Conservation (phyloP, 2,797 vertebrate genomes). For the Simalia tracyae region DNA sequence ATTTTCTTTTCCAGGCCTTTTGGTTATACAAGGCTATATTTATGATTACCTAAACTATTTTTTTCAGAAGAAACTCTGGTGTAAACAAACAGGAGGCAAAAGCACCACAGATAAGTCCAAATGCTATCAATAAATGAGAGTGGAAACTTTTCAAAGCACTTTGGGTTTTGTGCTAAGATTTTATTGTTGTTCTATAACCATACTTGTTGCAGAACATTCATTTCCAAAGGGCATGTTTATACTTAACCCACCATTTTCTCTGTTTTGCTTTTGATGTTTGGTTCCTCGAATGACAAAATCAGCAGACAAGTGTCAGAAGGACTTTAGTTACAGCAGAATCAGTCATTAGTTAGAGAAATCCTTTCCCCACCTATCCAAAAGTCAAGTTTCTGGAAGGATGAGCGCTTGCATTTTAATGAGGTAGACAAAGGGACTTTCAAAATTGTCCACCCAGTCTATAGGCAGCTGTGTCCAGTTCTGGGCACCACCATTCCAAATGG, state of each 20-base stretch:
- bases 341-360: too few relatives aligned
- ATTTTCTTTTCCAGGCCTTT: conserved; percentile 32
- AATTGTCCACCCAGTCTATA: too few relatives aligned
- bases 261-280: neutral
- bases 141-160: conserved; percentile 24
- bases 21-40: conserved; percentile 53
- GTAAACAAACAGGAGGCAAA: conserved; percentile 49
- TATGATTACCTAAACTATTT: conserved; percentile 62
- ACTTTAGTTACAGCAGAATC: too few relatives aligned
- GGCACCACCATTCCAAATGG: too few relatives aligned
- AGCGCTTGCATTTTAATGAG: too few relatives aligned
- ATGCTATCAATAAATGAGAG: conserved; percentile 32
- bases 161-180: neutral
- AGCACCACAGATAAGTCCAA: conserved; percentile 23
- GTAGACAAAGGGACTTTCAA: too few relatives aligned
- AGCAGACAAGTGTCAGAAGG: too few relatives aligned
- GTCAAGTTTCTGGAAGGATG: too few relatives aligned
- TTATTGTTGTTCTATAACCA: neutral
- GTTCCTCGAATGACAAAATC: neutral
- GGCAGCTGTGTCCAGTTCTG: too few relatives aligned
- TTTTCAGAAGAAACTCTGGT: conserved; percentile 43
- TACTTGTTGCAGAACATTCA: neutral
- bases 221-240: neutral
- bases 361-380: too few relatives aligned
- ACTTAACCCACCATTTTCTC: neutral